phyloP scores from a whole-genome alignment of 2,113 vertebrate species.

The Microcebus griseorufus region DNA sequence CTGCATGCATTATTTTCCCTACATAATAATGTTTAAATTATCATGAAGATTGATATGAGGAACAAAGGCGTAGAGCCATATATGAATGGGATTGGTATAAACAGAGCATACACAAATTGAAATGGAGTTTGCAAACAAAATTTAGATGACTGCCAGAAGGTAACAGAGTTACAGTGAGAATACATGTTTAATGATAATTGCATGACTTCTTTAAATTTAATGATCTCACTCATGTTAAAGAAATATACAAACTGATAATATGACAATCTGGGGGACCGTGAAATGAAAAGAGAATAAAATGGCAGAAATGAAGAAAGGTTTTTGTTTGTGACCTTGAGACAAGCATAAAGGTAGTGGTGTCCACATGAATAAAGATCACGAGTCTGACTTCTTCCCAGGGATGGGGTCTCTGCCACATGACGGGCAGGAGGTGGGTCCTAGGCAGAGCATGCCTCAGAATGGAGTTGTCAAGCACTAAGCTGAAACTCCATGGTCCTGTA shows the following conservation, averaged over 20 bases:
- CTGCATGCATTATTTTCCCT: neutral
- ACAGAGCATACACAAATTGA: neutral
- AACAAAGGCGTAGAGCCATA: neutral
- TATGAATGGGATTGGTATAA: neutral
- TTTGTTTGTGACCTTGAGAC: neutral
- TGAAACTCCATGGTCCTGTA: neutral
- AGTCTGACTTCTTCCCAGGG: neutral
- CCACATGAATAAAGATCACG: neutral
- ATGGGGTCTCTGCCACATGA: neutral
- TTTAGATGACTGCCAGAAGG: neutral
- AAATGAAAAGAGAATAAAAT: neutral
- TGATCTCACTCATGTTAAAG: neutral
- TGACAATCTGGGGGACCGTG: neutral
- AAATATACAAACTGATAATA: neutral
- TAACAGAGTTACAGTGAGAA: neutral
- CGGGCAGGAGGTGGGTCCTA: fast-evolving
- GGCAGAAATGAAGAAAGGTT: neutral
- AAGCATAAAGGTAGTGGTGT: neutral
- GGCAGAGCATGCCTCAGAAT: fast-evolving
- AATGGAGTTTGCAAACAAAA: neutral
- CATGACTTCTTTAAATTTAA: neutral
- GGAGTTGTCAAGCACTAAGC: fast-evolving
- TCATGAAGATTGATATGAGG: neutral
- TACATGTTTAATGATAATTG: neutral
- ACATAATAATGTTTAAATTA: neutral